Conservation (phyloP, 2,113 vertebrate species). For the Chelonoidis abingdonii region DNA sequence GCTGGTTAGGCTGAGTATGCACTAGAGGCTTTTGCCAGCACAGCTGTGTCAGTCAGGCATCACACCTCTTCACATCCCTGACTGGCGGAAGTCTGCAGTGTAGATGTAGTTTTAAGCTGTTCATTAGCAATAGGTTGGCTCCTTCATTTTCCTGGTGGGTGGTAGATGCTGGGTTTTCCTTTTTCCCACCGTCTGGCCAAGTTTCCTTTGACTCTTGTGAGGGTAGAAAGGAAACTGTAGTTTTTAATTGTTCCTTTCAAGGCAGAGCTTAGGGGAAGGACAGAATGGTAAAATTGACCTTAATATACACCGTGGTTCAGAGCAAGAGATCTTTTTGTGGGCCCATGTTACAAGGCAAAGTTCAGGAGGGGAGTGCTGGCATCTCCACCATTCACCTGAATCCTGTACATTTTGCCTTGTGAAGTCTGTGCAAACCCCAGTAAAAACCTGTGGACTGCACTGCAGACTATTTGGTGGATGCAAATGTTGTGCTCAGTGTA, state of each 20-base stretch:
- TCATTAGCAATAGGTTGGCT: accelerated
- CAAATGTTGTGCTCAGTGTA: neutral
- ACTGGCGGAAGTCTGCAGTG: neutral
- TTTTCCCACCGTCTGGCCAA: neutral
- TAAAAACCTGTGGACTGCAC: accelerated
- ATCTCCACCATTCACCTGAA: neutral
- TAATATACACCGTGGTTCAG: neutral
- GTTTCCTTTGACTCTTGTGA: neutral
- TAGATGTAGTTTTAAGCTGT: neutral
- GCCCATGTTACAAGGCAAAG: neutral
- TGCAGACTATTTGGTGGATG: accelerated
- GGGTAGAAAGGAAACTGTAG: neutral
- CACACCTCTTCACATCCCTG: neutral
- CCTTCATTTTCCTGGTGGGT: neutral
- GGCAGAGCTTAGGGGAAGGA: neutral
- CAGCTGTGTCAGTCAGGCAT: neutral
- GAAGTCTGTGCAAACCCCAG: accelerated
- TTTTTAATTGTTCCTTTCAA: neutral
- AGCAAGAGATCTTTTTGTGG: neutral
- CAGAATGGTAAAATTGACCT: neutral
- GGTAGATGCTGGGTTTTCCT: neutral
- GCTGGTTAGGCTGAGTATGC: neutral
- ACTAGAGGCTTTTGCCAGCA: neutral
- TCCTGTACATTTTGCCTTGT: neutral
- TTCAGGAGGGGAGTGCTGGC: neutral